Evolutionary conservation across 1,140 invertebrate genomes (phyloP).

Genomic region (Camponotus pennsylvanicus): DNA sequence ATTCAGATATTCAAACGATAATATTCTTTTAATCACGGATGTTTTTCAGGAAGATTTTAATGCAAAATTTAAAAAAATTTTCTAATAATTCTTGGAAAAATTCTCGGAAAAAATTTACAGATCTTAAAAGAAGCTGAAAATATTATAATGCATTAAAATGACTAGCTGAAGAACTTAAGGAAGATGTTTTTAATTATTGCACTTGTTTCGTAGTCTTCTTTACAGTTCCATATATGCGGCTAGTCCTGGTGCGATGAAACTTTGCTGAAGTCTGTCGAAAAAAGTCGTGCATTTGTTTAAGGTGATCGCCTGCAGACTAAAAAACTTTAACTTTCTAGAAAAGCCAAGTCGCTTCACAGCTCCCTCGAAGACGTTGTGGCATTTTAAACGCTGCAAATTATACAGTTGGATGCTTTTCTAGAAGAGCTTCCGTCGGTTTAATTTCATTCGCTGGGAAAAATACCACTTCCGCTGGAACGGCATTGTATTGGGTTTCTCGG

Average conservation of each 20-base stretch:
- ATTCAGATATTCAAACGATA: background rate
- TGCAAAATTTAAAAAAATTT: background rate
- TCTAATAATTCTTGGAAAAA: background rate
- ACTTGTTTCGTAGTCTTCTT: background rate
- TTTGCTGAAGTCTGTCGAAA: slow-evolving; percentile 21
- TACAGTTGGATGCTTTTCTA: slow-evolving; percentile 51
- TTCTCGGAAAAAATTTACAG: background rate
- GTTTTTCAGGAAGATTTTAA: background rate
- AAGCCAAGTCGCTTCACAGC: slow-evolving; percentile 46
- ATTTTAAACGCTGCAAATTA: slow-evolving; percentile 53
- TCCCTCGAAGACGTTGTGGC: slow-evolving; percentile 39
- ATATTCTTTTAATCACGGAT: background rate
- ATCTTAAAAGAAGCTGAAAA: background rate
- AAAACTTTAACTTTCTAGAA: slow-evolving; percentile 40
- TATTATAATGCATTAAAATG: background rate
- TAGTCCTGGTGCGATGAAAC: background rate
- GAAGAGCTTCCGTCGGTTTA: slow-evolving; percentile 46
- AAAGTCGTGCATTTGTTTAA: slow-evolving; percentile 49
- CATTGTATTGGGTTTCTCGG: slow-evolving; percentile 1
- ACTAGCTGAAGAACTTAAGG: background rate
- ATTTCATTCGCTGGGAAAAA: slow-evolving; percentile 56
- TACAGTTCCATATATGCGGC: background rate
- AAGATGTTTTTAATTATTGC: background rate
- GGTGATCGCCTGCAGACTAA: slow-evolving; percentile 40
- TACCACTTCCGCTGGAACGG: slow-evolving; percentile 29